phyloP scores from a whole-genome alignment of 30 jellyfish, hydroid and myxozoan species.

The Haliclystus octoradiatus region DNA sequence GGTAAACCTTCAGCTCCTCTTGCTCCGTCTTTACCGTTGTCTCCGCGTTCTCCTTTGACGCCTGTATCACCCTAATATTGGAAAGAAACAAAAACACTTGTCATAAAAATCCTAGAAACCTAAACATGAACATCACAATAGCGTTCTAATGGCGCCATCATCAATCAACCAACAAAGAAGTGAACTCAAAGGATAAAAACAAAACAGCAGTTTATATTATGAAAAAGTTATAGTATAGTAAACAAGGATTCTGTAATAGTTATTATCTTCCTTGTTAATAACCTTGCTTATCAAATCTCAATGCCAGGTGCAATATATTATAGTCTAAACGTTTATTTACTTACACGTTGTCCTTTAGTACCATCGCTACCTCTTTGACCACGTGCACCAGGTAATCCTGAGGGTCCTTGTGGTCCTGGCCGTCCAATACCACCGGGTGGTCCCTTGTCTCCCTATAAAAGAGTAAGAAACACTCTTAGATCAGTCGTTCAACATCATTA shows the following conservation, averaged over 20 bases:
- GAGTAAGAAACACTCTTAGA: neutral
- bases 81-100: no score
- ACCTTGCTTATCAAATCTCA: no score
- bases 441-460: neutral
- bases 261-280: no score
- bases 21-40: conserved; percentile 5
- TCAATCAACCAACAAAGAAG: no score
- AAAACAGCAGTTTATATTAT: no score
- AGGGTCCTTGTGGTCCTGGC: conserved; percentile 4
- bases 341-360: conserved; percentile 7
- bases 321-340: neutral
- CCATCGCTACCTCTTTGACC: conserved; percentile 13
- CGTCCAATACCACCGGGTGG: conserved; percentile 5
- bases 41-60: conserved; percentile 2
- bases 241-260: no score
- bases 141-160: no score
- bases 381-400: conserved; percentile 4
- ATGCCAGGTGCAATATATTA: no score
- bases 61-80: neutral
- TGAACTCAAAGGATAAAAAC: no score
- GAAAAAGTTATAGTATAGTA: no score
- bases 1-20: neutral
- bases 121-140: no score
- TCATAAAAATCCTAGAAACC: no score
- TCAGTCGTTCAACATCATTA: neutral